A percentile compares a stretch with the other conserved stretches of the same genome.
phyloP scores from a whole-genome alignment of 2,888 invertebrate species.

The Drosophila conformis region DNA sequence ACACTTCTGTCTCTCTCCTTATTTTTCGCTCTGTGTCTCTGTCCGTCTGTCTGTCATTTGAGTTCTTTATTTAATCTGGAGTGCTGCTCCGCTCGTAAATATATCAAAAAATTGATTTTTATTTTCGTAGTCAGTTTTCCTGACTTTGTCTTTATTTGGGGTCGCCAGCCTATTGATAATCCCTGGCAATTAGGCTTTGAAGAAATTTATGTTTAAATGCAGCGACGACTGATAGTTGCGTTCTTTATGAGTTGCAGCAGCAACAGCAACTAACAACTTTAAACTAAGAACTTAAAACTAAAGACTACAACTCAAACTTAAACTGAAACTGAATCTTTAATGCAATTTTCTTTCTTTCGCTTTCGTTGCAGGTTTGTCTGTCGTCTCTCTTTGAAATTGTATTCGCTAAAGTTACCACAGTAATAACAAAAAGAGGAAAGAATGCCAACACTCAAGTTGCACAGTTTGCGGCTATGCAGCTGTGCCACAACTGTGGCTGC shows the following conservation, averaged over 20 bases:
- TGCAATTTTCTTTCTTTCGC: slow-evolving; percentile 59
- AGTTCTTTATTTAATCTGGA: slow-evolving; percentile 44
- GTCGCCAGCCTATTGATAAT: slow-evolving; percentile 58
- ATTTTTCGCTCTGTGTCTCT: slow-evolving; percentile 6
- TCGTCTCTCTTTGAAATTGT: slow-evolving; percentile 28
- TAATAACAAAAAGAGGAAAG: slow-evolving; percentile 23
- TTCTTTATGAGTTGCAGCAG: slow-evolving; percentile 16
- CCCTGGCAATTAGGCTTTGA: slow-evolving; percentile 62
- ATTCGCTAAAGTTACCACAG: slow-evolving; percentile 24
- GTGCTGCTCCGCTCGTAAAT: slow-evolving; percentile 59
- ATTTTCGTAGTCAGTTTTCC: slow-evolving; percentile 47
- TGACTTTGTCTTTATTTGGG: slow-evolving; percentile 45
- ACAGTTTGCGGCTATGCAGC: slow-evolving; percentile 17
- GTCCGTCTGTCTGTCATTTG: slow-evolving; percentile 7
- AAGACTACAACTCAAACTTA: slow-evolving; percentile 16
- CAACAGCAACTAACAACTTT: slow-evolving; percentile 24
- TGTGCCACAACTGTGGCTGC: slow-evolving; percentile 19
- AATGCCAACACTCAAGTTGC: slow-evolving; percentile 51
- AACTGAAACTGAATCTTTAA: slow-evolving; percentile 56
- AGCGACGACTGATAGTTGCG: slow-evolving; percentile 36
- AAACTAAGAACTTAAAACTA: slow-evolving; percentile 34
- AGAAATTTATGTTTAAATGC: slow-evolving; percentile 56
- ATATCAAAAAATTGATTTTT: slow-evolving; percentile 66
- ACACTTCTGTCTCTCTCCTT: slow-evolving; percentile 23
- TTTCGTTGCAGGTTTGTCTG: slow-evolving; percentile 68